phyloP scores from a whole-genome alignment of 1,140 invertebrate genomes.

The Micrasema longulum region DNA sequence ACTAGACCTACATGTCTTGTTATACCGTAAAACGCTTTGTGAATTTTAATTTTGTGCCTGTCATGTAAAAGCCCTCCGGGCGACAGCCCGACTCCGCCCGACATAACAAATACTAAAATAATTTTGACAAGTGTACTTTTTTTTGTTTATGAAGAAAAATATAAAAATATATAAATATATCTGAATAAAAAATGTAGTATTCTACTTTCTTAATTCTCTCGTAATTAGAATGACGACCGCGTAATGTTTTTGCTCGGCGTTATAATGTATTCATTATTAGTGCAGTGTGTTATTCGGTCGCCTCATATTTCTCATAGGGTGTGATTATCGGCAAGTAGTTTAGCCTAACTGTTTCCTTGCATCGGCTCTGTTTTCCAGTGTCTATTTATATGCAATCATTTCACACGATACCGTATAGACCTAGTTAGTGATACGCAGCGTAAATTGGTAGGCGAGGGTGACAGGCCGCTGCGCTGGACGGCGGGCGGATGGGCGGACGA shows the following conservation, averaged over 20 bases:
- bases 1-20: too few relatives aligned
- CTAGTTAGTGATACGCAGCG: neutral
- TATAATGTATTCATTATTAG: neutral
- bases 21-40: too few relatives aligned
- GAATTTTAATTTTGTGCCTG: too few relatives aligned
- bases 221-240: neutral
- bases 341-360: constrained; percentile 4
- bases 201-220: too few relatives aligned
- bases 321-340: constrained; percentile 5
- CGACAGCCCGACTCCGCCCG: too few relatives aligned
- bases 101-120: too few relatives aligned
- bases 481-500: neutral
- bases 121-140: too few relatives aligned
- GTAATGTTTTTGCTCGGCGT: neutral
- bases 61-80: too few relatives aligned
- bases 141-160: too few relatives aligned
- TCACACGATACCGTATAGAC: constrained; percentile 19
- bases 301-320: constrained; percentile 7
- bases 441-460: neutral
- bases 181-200: too few relatives aligned
- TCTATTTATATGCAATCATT: neutral
- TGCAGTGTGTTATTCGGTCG: constrained; percentile 17
- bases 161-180: too few relatives aligned
- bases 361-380: constrained; percentile 1
- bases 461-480: neutral